Conservation (phyloP, 2,888 invertebrate genomes). For the Argyresthia goedartella region DNA sequence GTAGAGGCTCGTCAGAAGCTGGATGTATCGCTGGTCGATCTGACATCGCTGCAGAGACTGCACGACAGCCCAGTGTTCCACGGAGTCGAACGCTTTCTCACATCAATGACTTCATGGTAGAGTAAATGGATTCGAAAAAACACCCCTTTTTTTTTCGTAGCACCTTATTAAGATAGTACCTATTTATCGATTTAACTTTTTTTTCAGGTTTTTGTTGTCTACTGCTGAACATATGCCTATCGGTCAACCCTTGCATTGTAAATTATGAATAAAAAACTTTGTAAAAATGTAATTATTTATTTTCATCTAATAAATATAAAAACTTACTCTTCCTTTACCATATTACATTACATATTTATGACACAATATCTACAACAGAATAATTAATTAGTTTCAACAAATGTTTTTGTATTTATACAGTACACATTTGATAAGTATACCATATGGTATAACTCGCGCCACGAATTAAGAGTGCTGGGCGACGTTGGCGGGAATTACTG, state of each 20-base stretch:
- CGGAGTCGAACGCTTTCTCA: too few relatives aligned
- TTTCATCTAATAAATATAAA: conserved; percentile 23
- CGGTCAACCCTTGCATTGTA: not conserved
- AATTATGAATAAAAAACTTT: not conserved
- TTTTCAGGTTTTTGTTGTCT: not conserved
- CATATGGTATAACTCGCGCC: not conserved
- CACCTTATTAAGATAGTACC: not conserved
- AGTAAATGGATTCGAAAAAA: too few relatives aligned
- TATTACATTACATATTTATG: conserved; percentile 17
- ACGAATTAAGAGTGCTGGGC: too few relatives aligned
- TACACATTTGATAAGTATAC: not conserved
- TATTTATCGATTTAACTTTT: not conserved
- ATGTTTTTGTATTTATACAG: conserved; percentile 15
- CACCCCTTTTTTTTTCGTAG: too few relatives aligned
- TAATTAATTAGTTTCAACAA: conserved; percentile 20
- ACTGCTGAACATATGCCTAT: not conserved
- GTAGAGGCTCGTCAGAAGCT: too few relatives aligned
- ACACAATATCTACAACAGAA: conserved; percentile 22
- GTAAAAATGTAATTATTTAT: not conserved
- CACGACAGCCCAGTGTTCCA: too few relatives aligned
- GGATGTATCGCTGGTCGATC: too few relatives aligned
- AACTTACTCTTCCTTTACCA: conserved; percentile 23
- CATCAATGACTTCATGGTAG: too few relatives aligned
- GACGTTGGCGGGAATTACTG: too few relatives aligned
- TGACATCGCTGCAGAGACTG: too few relatives aligned